phyloP scores from a whole-genome alignment of 2,797 vertebrate genomes.

The Monodelphis domestica region DNA sequence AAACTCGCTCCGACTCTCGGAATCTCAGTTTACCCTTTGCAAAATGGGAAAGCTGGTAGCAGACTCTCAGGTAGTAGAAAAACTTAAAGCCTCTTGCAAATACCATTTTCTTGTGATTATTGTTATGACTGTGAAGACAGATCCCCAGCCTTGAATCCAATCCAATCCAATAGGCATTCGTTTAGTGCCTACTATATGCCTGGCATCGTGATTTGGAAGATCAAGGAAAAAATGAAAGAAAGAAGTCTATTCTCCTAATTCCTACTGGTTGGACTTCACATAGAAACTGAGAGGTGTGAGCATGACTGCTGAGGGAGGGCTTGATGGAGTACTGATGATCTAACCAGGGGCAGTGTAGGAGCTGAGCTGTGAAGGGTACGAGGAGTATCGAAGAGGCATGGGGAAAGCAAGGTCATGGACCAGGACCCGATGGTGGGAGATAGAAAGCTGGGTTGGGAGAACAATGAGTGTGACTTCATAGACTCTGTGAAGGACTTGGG shows the following conservation, averaged over 20 bases:
- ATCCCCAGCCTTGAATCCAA: neutral
- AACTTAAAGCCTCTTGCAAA: neutral
- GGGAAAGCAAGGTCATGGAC: neutral
- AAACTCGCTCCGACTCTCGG: neutral
- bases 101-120: neutral
- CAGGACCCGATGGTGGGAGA: neutral
- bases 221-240: neutral
- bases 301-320: neutral
- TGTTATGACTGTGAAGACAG: neutral
- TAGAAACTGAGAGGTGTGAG: neutral
- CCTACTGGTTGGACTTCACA: neutral
- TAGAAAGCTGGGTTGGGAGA: neutral
- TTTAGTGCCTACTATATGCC: neutral
- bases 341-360: neutral
- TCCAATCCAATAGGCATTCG: neutral
- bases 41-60: neutral
- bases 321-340: neutral
- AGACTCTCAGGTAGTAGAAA: neutral
- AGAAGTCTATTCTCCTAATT: neutral
- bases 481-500: neutral
- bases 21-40: constrained; percentile 40
- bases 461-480: neutral
- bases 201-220: neutral
- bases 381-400: neutral
- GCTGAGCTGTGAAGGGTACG: neutral